Evolutionary conservation across 2,797 vertebrate genomes (phyloP).

Genomic region (Sebastes hopkinsi): DNA sequence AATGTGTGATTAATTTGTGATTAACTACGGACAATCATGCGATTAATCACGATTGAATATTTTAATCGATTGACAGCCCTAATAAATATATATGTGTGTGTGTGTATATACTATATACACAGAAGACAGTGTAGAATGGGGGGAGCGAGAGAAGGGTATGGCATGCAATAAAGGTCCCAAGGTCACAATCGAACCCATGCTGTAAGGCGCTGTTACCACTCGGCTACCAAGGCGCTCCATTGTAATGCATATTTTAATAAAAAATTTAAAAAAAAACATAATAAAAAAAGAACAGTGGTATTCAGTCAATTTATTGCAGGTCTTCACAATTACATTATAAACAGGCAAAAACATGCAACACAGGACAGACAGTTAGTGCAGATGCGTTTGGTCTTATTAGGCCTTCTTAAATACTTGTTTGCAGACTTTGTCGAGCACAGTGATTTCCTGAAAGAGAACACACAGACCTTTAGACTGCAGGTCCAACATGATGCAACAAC

Average conservation of each 20-base stretch:
- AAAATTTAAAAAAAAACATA: not conserved
- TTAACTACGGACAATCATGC: too few relatives aligned
- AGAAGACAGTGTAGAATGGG: too few relatives aligned
- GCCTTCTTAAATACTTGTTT: constrained; percentile 91
- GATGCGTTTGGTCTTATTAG: constrained; percentile 21
- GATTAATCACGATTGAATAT: too few relatives aligned
- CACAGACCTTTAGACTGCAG: constrained; percentile 58
- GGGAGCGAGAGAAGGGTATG: too few relatives aligned
- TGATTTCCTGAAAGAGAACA: constrained; percentile 86
- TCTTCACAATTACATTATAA: constrained; percentile 40
- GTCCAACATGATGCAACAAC: constrained; percentile 33
- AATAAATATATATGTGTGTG: too few relatives aligned
- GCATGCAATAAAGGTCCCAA: too few relatives aligned
- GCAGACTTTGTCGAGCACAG: constrained; percentile 89
- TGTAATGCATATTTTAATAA: not conserved
- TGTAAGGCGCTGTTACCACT: too few relatives aligned
- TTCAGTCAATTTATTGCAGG: constrained; percentile 54
- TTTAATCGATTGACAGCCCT: too few relatives aligned
- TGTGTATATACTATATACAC: too few relatives aligned
- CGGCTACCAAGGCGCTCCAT: not conserved
- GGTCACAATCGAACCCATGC: too few relatives aligned
- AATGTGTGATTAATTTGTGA: too few relatives aligned
- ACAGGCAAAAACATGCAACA: constrained; percentile 33
- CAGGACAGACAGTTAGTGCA: not conserved
- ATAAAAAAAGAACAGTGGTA: not conserved